Percentiles rank a stretch among this genome's conserved stretches.
These are phyloP conservation scores for Drosophila affinis DNA, from an alignment of 2,888 invertebrate genomes.

Conservation along the genomic window DNA sequence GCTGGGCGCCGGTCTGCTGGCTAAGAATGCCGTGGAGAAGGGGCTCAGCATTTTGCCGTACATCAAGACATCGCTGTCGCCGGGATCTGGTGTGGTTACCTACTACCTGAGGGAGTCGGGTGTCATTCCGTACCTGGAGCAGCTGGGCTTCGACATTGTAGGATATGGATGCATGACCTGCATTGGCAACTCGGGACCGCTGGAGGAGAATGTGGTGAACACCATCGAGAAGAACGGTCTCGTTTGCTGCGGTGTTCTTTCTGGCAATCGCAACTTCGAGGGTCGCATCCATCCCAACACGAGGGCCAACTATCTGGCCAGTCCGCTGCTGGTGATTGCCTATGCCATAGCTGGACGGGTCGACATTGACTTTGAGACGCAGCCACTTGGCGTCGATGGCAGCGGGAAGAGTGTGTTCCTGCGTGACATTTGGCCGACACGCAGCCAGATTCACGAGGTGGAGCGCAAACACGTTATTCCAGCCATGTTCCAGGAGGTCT, in stretches of 20 bases:
- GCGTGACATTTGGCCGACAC: slow-evolving; percentile 97
- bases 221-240: slow-evolving; percentile 97
- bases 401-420: slow-evolving; percentile 92
- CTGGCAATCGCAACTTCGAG: slow-evolving; percentile 99
- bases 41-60: slow-evolving; percentile 95
- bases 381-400: slow-evolving; percentile 88
- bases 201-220: slow-evolving; percentile 95
- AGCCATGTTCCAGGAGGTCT: slow-evolving; percentile 96
- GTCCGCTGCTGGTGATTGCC: slow-evolving; percentile 97
- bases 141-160: slow-evolving; percentile 96
- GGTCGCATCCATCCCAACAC: slow-evolving; percentile 99
- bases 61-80: slow-evolving; percentile 98
- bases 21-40: slow-evolving; percentile 96
- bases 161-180: slow-evolving; percentile 99
- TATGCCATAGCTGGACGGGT: slow-evolving; percentile 98
- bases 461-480: slow-evolving; percentile 96
- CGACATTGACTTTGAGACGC: slow-evolving; percentile 95
- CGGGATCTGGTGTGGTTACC: slow-evolving; percentile 97
- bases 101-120: slow-evolving; percentile 92
- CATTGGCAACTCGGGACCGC: slow-evolving; percentile 98
- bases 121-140: slow-evolving; percentile 92
- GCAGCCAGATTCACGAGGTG: slow-evolving; percentile 94
- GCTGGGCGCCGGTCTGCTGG: slow-evolving; percentile 97
- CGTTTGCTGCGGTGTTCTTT: slow-evolving; percentile 97
- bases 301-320: slow-evolving; percentile 98